phyloP scores from a whole-genome alignment of 2,113 vertebrate genomes.

The Lipotes vexillifer region DNA sequence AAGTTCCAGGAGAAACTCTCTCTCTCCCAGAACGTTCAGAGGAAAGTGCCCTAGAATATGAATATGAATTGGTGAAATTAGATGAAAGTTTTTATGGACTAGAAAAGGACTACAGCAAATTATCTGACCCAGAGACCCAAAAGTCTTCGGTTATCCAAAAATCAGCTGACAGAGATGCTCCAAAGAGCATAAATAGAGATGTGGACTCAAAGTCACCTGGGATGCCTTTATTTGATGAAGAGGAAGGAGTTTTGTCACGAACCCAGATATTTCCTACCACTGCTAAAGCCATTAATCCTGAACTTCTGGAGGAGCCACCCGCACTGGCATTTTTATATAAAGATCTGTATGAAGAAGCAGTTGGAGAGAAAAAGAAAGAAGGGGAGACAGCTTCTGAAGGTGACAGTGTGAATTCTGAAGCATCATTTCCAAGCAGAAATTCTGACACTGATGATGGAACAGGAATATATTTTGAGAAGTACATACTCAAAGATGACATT shows the following conservation, averaged over 20 bases:
- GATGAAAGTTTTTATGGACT: constrained; percentile 92
- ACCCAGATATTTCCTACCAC: constrained; percentile 87
- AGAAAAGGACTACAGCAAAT: constrained; percentile 61
- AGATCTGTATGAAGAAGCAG: constrained; percentile 91
- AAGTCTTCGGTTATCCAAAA: constrained; percentile 55
- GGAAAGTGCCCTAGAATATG: constrained; percentile 80
- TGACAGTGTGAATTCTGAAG: constrained; percentile 86
- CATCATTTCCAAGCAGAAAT: constrained; percentile 83
- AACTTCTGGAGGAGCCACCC: constrained; percentile 90
- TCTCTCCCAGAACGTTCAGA: constrained; percentile 74
- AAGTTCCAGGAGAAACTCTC: constrained; percentile 52
- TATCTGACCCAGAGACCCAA: constrained; percentile 53
- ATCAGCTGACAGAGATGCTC: constrained; percentile 45
- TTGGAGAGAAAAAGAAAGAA: constrained; percentile 83
- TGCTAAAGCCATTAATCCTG: constrained; percentile 86
- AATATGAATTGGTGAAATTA: constrained; percentile 85
- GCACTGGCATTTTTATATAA: constrained; percentile 93
- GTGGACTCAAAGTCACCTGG: constrained; percentile 77
- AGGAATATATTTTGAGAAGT: constrained; percentile 94
- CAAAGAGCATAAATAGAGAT: constrained; percentile 54
- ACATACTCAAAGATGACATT: constrained; percentile 91
- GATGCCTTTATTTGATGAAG: constrained; percentile 85
- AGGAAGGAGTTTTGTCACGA: constrained; percentile 87
- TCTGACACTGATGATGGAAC: constrained; percentile 89
- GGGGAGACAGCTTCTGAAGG: constrained; percentile 85